Conservation (phyloP, 2,888 invertebrate genomes). For the Caradrina clavipalpis region DNA sequence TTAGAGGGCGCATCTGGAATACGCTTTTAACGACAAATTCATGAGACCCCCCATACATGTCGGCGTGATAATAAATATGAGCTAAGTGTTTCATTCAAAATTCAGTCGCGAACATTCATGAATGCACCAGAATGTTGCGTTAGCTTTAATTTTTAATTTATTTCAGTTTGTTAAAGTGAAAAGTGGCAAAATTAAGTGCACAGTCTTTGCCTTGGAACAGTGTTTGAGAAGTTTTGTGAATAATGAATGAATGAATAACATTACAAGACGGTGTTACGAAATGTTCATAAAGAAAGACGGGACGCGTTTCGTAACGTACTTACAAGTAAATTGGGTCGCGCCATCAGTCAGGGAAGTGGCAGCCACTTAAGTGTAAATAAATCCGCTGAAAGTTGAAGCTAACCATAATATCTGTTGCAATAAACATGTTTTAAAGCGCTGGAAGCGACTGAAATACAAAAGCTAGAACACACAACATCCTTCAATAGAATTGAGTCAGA, state of each 20-base stretch:
- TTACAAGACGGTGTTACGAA: conserved; percentile 43
- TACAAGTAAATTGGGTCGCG: conserved; percentile 40
- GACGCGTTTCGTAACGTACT: conserved; percentile 28
- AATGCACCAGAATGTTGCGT: conserved; percentile 47
- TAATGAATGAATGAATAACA: conserved; percentile 53
- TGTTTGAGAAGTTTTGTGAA: conserved; percentile 58
- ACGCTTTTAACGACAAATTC: conserved; percentile 75
- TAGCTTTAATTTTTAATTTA: conserved; percentile 59
- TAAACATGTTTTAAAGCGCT: conserved; percentile 30
- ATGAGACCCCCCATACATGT: conserved; percentile 64
- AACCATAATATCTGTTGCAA: conserved; percentile 39
- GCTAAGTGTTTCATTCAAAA: conserved; percentile 63
- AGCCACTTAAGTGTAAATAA: conserved; percentile 18
- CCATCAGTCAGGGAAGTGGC: conserved; percentile 28
- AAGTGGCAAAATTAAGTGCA: conserved; percentile 56
- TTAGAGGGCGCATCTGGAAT: conserved; percentile 74
- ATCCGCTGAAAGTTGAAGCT: conserved; percentile 21
- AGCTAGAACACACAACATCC: conserved; percentile 31
- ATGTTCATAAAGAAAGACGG: conserved; percentile 37
- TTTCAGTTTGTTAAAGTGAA: conserved; percentile 56
- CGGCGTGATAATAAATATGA: conserved; percentile 68
- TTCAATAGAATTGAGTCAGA: conserved; percentile 58
- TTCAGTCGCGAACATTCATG: conserved; percentile 55
- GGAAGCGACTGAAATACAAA: conserved; percentile 41
- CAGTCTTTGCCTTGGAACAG: conserved; percentile 38